These are phyloP conservation scores for Dione juno DNA, from an alignment of 2,888 invertebrate species.

Conservation along the genomic window DNA sequence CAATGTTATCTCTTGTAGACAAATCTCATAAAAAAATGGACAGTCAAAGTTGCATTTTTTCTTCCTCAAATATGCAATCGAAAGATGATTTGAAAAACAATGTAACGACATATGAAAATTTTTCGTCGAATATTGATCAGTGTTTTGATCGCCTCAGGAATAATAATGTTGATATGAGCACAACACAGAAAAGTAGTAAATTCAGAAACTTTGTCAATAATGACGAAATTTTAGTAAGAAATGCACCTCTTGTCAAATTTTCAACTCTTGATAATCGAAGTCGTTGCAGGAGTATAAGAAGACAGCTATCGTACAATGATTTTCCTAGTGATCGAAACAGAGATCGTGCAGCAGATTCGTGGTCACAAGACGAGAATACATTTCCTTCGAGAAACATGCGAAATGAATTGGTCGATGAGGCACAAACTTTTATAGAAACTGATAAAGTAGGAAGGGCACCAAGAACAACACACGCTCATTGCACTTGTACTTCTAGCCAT, in stretches of 20 bases:
- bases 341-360: constrained; percentile 67
- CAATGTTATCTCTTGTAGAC: constrained; percentile 76
- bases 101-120: constrained; percentile 71
- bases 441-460: constrained; percentile 65
- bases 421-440: constrained; percentile 68
- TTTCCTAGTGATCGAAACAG: constrained; percentile 75
- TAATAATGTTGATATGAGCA: constrained; percentile 59
- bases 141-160: constrained; percentile 76
- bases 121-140: constrained; percentile 79
- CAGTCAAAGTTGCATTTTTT: constrained; percentile 76
- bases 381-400: constrained; percentile 66
- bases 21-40: constrained; percentile 74
- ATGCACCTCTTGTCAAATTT: constrained; percentile 72
- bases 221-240: constrained; percentile 64
- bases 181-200: constrained; percentile 66
- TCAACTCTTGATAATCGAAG: constrained; percentile 78
- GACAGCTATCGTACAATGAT: constrained; percentile 81
- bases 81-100: constrained; percentile 73
- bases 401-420: constrained; percentile 68
- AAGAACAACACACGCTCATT: constrained; percentile 64
- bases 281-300: constrained; percentile 74
- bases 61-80: constrained; percentile 66
- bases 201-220: constrained; percentile 76
- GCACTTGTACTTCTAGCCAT: constrained; percentile 69
- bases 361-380: constrained; percentile 67